Evolutionary conservation across 2,113 vertebrate species (phyloP).

Genomic region (Gavialis gangeticus): DNA sequence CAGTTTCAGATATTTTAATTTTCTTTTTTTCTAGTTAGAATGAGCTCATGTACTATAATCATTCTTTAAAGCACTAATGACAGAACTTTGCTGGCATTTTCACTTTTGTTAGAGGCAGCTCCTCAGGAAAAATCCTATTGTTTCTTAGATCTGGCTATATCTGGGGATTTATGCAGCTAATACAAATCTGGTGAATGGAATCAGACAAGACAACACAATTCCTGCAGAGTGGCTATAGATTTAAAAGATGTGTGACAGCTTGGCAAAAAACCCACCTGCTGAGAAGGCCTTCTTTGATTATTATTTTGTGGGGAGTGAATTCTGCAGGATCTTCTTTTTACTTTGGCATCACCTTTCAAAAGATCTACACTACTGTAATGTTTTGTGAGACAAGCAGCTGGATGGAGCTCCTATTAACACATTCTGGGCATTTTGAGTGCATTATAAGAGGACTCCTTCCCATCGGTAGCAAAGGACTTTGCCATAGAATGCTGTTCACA

Average conservation of each 20-base stretch:
- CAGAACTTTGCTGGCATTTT: not conserved
- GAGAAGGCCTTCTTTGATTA: not conserved
- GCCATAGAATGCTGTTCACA: not conserved
- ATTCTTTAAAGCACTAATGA: not conserved
- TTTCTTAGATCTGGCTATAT: not conserved
- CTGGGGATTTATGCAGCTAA: not conserved
- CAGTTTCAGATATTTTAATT: not conserved
- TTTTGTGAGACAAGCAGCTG: not conserved
- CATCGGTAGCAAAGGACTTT: too few species aligned
- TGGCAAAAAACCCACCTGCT: not conserved
- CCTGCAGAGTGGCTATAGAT: not conserved
- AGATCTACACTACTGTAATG: not conserved
- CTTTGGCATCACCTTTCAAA: rapidly evolving
- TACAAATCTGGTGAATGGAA: not conserved
- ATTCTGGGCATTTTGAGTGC: not conserved
- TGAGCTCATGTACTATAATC: not conserved
- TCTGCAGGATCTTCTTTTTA: not conserved
- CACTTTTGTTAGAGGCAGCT: not conserved
- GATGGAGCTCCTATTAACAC: not conserved
- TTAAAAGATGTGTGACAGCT: not conserved
- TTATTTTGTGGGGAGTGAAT: not conserved
- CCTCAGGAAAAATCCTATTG: not conserved
- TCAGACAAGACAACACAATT: not conserved
- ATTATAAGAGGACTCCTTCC: not conserved
- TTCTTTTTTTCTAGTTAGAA: not conserved